Base-by-base conservation (phyloP, 2,888 invertebrate genomes). In the Lampropteryx suffumata region DNA sequence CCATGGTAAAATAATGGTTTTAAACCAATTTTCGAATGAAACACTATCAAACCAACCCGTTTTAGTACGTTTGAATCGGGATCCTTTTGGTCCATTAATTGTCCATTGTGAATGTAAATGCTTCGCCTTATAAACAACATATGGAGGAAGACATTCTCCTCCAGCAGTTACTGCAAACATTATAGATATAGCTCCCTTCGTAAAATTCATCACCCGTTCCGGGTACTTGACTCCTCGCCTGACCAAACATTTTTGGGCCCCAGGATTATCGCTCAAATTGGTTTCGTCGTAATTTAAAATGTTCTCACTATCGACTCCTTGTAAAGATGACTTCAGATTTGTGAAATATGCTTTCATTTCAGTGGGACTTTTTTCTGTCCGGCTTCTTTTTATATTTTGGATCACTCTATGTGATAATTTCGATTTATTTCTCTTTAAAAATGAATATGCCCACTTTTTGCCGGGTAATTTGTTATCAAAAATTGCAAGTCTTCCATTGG, bases 31-130 rank as follows among this genome's bases (percentile, higher is more conserved):
- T 43, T 54, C 50, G 51, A 64, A 62, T 2, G 13, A 40, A 27
- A 44, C 42, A 28, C 43, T 51, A 36, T 65, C 61, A 27, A 65
- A 63, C 61, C 63, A 63, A 35, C 59, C 64, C n/a, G 53, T 53
- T 35, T 12, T 50, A 7, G 60, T 47, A 5, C 61, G 40, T 44
- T 63, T 65, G 34, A 56, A 64, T 10, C 57, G 33, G 24, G 60
- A 34, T 28, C 47, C 55, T 33, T 43, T 33, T 14, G 62, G 61
- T 24, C 43, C 43, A n/a, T 42, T 37, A 26, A 37, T 33, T 29
- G 21, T 13, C 56, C 58, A 61, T 39, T 52, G 35, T 8, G 39
- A 24, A 12, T 48, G 54, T 12, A 61, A 42, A 33, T 54, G 30
- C 27, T 24, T 28, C 1, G 55, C 42, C 32, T 59, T 62, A 30